phyloP scores from a whole-genome alignment of 2,113 vertebrate species.

The Pleuronectes platessa region DNA sequence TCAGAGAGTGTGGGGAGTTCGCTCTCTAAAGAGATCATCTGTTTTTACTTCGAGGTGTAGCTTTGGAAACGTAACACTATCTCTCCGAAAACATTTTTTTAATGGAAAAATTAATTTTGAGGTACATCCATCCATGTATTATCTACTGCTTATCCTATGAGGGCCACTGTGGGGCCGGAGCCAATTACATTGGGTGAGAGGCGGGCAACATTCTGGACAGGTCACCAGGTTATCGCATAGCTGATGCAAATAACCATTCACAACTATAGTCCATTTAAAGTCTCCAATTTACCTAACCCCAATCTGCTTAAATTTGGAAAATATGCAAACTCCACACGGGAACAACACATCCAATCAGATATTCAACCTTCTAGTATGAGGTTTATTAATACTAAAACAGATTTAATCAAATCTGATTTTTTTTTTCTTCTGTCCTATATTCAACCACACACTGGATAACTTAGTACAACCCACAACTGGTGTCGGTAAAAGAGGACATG shows the following conservation, averaged over 20 bases:
- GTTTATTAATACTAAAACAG: conserved; percentile 36
- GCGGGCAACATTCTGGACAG: not conserved
- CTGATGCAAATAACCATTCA: not conserved
- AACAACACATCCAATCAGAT: no score
- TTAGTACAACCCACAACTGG: conserved; percentile 40
- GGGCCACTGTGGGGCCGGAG: no score
- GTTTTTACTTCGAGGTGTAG: no score
- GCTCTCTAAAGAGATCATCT: not conserved
- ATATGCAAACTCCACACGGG: no score
- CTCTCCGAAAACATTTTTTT: no score
- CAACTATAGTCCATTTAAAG: not conserved
- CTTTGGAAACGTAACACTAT: no score
- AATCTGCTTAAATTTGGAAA: not conserved
- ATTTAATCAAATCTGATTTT: no score
- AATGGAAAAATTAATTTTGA: not conserved
- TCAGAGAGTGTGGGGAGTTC: not conserved
- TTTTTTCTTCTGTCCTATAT: not conserved
- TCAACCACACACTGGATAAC: conserved; percentile 12
- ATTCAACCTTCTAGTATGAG: not conserved
- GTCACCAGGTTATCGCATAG: not conserved
- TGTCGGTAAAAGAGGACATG: conserved; percentile 38
- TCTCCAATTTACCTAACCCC: not conserved
- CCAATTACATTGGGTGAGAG: not conserved
- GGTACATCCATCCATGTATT: not conserved
- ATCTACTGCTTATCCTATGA: not conserved